Evolutionary conservation across 2,797 vertebrate species (phyloP).

Genomic region (Clarias platycephalus): DNA sequence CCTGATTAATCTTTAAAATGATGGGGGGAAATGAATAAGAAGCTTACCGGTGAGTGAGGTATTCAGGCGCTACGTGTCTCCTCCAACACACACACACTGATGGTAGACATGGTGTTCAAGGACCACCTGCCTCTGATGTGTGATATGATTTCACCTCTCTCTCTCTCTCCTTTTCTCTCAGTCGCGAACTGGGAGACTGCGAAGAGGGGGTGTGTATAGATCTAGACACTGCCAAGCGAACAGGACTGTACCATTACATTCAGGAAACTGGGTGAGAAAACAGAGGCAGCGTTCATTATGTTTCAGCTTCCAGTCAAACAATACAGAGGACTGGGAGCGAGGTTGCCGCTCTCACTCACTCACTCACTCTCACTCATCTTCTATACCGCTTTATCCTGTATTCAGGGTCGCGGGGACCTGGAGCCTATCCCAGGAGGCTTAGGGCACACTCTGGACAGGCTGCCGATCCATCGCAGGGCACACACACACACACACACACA

Average conservation of each 20-base stretch:
- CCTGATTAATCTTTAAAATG: not conserved
- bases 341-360: not conserved
- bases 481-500: no score
- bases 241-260: constrained; percentile 48
- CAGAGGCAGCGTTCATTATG: not conserved
- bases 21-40: not conserved
- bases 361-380: no score
- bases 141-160: constrained; percentile 40
- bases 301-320: not conserved
- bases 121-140: constrained; percentile 44
- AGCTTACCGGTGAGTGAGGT: constrained; percentile 37
- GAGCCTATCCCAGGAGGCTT: no score
- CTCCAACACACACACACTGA: constrained; percentile 21
- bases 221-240: constrained; percentile 20
- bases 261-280: constrained; percentile 3
- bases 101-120: constrained; percentile 38
- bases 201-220: constrained; percentile 11
- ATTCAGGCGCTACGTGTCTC: not conserved
- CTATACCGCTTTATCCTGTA: no score
- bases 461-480: no score
- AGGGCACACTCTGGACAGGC: no score
- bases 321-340: not conserved
- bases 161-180: constrained; percentile 5
- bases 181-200: constrained; percentile 20
- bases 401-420: no score